Evolutionary conservation across 2,797 vertebrate species (phyloP).

Genomic region (Hemibagrus guttatus): DNA sequence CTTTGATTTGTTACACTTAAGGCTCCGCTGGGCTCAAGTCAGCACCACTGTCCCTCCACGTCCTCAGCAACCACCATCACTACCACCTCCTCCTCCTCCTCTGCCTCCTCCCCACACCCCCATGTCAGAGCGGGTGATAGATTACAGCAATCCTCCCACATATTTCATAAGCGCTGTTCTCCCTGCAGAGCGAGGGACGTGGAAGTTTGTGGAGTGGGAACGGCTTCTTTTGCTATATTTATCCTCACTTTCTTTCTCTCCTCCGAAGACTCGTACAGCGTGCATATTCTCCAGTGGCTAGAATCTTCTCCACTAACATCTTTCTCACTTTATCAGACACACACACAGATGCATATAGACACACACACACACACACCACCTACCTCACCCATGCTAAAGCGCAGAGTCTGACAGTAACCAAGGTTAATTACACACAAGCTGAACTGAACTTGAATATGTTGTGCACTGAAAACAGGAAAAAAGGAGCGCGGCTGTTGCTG

Average conservation of each 20-base stretch:
- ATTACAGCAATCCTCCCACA: conserved; percentile 71
- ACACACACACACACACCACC: conserved; percentile 38
- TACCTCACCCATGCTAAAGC: conserved; percentile 14
- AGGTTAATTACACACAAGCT: conserved; percentile 48
- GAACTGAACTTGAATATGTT: conserved; percentile 10
- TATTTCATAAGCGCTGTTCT: conserved; percentile 71
- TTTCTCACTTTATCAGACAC: conserved; percentile 50
- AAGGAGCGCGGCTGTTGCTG: neutral
- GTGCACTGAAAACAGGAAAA: conserved; percentile 19
- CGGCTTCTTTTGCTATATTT: conserved; percentile 68
- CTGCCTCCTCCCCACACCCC: conserved; percentile 43
- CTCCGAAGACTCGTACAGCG: conserved; percentile 20
- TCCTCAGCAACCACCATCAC: conserved; percentile 36
- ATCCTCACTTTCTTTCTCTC: conserved; percentile 52
- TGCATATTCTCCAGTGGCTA: conserved; percentile 46
- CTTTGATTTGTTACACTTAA: conserved; percentile 56
- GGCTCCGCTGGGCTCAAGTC: conserved; percentile 54
- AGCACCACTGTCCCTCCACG: conserved; percentile 39
- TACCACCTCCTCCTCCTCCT: conserved; percentile 41
- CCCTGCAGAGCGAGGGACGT: conserved; percentile 58
- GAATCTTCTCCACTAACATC: conserved; percentile 26
- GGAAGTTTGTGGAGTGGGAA: conserved; percentile 64
- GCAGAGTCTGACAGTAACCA: conserved; percentile 35
- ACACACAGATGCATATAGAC: conserved; percentile 41
- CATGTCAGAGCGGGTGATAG: conserved; percentile 69